Conservation (phyloP, 2,113 vertebrate species). For the Struthidea cinerea region DNA sequence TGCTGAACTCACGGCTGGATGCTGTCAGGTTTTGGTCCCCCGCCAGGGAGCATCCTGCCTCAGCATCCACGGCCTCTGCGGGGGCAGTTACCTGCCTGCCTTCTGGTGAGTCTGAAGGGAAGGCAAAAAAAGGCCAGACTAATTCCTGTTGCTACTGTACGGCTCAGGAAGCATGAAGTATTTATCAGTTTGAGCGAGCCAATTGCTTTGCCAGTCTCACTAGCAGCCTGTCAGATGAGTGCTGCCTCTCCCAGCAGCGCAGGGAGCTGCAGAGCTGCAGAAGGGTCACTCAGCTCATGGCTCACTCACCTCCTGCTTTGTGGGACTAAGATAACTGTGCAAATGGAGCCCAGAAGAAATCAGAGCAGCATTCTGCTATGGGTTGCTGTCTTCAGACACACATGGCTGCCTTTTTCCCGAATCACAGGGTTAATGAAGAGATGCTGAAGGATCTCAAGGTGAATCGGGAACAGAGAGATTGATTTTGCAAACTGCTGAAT, state of each 20-base stretch:
- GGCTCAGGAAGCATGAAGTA: background rate
- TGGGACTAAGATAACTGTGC: background rate
- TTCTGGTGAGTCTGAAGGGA: background rate
- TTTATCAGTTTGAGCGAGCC: background rate
- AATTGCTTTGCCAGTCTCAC: background rate
- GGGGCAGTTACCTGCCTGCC: background rate
- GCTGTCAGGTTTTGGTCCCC: background rate
- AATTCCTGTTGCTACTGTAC: background rate
- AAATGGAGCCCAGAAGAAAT: background rate
- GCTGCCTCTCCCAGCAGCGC: background rate
- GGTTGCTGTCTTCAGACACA: background rate
- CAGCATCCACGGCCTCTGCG: background rate
- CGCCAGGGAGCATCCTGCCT: fast-evolving
- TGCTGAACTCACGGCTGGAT: background rate
- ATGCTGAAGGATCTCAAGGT: background rate
- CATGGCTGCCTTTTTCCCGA: background rate
- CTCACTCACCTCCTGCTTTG: background rate
- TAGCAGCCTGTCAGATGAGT: background rate
- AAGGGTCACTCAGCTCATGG: background rate
- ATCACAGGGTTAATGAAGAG: background rate
- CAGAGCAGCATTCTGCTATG: background rate
- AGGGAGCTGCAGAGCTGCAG: background rate
- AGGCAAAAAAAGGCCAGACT: background rate
- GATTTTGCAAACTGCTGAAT: background rate
- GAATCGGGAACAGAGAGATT: background rate